Evolutionary conservation across 2,888 invertebrate species (phyloP).

Genomic region (Abrostola triplasia): DNA sequence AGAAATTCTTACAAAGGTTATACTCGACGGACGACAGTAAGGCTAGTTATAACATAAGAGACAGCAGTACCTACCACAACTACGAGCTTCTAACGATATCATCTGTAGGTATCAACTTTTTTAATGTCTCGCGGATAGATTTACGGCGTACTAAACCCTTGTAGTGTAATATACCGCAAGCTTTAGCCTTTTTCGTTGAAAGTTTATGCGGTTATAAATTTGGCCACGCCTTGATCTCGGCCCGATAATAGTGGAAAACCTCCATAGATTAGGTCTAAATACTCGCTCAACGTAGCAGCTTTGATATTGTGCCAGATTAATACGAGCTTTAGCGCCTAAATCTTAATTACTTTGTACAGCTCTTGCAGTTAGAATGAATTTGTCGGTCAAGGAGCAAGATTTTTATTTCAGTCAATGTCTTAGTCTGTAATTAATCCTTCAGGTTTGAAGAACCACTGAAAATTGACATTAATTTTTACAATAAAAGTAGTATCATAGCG

Average conservation of each 20-base stretch:
- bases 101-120: constrained; percentile 48
- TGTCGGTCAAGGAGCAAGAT: neutral
- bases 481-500: no score
- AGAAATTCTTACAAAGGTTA: no score
- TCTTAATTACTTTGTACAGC: constrained; percentile 25
- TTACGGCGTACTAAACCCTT: constrained; percentile 57
- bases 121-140: constrained; percentile 55
- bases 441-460: no score
- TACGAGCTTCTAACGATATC: constrained; percentile 46
- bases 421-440: no score
- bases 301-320: constrained; percentile 41
- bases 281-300: constrained; percentile 48
- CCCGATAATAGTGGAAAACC: constrained; percentile 71
- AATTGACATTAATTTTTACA: no score
- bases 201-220: constrained; percentile 75
- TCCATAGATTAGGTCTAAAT: constrained; percentile 67
- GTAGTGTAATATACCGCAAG: constrained; percentile 55
- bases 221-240: constrained; percentile 67
- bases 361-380: neutral
- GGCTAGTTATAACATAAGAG: neutral
- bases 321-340: constrained; percentile 17
- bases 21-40: no score
- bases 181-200: constrained; percentile 65
- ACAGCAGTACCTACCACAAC: constrained; percentile 20
- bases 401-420: no score